Conservation (phyloP, 2,113 vertebrate species). For the Penelope pileata region DNA sequence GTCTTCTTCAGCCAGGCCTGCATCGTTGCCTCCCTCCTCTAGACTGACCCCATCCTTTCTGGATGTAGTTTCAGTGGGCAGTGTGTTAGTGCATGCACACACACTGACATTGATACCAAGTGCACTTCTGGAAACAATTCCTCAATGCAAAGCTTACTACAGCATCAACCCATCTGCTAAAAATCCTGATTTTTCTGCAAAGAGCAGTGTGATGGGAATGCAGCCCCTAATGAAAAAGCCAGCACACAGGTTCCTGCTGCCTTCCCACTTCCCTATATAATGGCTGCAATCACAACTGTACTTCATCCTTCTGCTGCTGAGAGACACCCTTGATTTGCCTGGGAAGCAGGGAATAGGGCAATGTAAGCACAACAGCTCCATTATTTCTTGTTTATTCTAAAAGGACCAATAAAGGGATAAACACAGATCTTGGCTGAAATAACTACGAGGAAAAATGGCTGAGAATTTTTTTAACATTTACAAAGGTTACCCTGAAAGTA, state of each 20-base stretch:
- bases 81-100: background rate
- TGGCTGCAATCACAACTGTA: background rate
- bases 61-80: background rate
- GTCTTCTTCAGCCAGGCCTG: background rate
- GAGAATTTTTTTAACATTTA: constrained; percentile 8
- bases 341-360: constrained; percentile 21
- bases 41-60: background rate
- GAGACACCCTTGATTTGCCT: constrained; percentile 27
- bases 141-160: background rate
- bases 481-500: background rate
- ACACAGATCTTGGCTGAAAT: constrained; percentile 34
- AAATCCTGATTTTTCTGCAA: background rate
- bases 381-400: constrained; percentile 53
- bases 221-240: background rate
- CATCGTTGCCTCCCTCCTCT: background rate
- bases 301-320: constrained; percentile 22
- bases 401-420: constrained; percentile 33
- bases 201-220: background rate
- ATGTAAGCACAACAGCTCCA: background rate
- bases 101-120: background rate
- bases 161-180: background rate
- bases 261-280: background rate
- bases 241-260: background rate
- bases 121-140: background rate
- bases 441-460: background rate